Evolutionary conservation across 2,113 vertebrate species (phyloP).

Genomic region (Suricata suricatta): DNA sequence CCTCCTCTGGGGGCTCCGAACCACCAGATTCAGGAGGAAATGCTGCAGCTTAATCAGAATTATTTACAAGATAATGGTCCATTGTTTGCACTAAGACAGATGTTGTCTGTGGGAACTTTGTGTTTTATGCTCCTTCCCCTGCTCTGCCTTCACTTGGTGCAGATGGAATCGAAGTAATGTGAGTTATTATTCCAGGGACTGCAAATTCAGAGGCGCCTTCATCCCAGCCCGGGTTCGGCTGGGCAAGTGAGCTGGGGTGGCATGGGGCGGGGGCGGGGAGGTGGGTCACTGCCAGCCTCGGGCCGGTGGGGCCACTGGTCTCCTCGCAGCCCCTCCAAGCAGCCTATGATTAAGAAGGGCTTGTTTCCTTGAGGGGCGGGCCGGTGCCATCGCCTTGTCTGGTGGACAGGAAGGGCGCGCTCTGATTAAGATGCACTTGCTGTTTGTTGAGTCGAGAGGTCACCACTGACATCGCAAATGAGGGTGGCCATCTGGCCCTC

Average conservation of each 20-base stretch:
- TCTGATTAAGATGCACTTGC: conserved; percentile 59
- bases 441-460: conserved; percentile 50
- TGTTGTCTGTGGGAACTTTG: conserved; percentile 90
- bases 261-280: neutral
- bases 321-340: neutral
- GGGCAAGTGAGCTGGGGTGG: neutral
- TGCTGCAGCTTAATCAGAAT: conserved; percentile 89
- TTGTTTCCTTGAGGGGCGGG: neutral
- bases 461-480: conserved; percentile 16
- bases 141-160: conserved; percentile 83
- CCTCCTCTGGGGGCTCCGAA: conserved; percentile 75
- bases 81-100: conserved; percentile 90
- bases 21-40: conserved; percentile 83
- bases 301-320: neutral
- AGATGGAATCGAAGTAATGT: conserved; percentile 85
- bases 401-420: neutral
- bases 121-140: conserved; percentile 85
- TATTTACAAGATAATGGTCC: conserved; percentile 92
- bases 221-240: neutral
- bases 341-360: conserved; percentile 19
- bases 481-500: conserved; percentile 50
- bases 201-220: conserved; percentile 75
- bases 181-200: conserved; percentile 78
- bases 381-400: neutral
- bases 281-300: neutral